These are phyloP conservation scores for Clarias macrocephalus DNA, from an alignment of 2,113 vertebrate genomes.

Conservation along the genomic window DNA sequence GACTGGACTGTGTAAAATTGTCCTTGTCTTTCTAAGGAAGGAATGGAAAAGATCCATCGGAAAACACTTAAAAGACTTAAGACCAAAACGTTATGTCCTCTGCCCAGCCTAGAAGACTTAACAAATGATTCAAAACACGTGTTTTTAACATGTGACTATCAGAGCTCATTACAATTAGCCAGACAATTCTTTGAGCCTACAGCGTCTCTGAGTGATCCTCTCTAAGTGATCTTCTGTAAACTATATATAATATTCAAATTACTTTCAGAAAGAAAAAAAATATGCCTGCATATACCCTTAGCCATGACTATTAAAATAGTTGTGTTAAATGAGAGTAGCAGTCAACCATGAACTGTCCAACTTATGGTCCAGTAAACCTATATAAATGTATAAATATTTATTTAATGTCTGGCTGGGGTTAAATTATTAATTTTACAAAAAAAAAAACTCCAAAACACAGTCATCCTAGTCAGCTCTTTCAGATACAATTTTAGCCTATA, in stretches of 20 bases:
- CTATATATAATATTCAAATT: constrained; percentile 47
- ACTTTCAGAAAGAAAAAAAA: constrained; percentile 33
- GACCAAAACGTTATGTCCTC: constrained; percentile 42
- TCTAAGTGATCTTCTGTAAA: constrained; percentile 61
- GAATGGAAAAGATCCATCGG: constrained; percentile 15
- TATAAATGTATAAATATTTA: neutral
- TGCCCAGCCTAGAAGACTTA: constrained; percentile 50
- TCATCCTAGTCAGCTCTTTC: neutral
- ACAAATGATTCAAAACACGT: constrained; percentile 62
- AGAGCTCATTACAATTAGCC: constrained; percentile 69
- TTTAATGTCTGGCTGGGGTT: neutral
- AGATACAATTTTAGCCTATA: neutral
- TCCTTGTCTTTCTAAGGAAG: neutral
- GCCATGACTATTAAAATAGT: neutral
- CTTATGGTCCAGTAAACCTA: neutral
- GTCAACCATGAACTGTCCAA: neutral
- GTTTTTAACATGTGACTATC: constrained; percentile 67
- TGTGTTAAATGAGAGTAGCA: neutral
- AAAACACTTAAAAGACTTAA: constrained; percentile 26
- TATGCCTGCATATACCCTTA: constrained; percentile 47
- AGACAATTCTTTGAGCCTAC: constrained; percentile 62
- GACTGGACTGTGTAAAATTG: neutral
- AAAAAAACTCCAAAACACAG: neutral
- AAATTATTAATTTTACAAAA: neutral
- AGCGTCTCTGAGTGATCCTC: constrained; percentile 50